These are phyloP conservation scores for Dione vanillae DNA, from an alignment of 2,888 invertebrate species.

Conservation along the genomic window DNA sequence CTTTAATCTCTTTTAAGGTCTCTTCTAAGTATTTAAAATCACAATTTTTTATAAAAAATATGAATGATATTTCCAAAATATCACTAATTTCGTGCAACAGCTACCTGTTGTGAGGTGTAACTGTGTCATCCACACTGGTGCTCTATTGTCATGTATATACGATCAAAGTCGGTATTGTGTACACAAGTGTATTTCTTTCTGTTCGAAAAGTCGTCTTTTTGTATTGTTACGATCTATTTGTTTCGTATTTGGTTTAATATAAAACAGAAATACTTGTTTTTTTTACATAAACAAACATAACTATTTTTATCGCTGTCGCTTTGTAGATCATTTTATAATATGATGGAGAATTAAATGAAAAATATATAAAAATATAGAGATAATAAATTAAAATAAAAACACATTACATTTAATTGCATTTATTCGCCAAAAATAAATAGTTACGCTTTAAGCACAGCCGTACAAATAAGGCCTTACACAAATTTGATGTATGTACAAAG, in stretches of 20 bases:
- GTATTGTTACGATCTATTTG: constrained; percentile 50
- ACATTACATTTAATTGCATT: constrained; percentile 17
- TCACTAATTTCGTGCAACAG: constrained; percentile 44
- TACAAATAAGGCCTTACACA: constrained; percentile 40
- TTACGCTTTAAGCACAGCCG: constrained; percentile 65
- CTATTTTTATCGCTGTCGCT: not conserved
- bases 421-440: constrained; percentile 49
- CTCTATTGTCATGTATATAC: constrained; percentile 81
- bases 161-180: constrained; percentile 78
- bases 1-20: not conserved
- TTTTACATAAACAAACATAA: constrained; percentile 14
- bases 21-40: constrained; percentile 4
- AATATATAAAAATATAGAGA: not conserved
- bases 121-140: constrained; percentile 74
- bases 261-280: constrained; percentile 10
- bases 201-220: constrained; percentile 51
- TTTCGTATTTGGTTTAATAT: constrained; percentile 45
- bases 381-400: constrained; percentile 5
- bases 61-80: constrained; percentile 29
- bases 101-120: constrained; percentile 63
- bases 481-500: not conserved
- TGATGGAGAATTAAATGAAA: not conserved
- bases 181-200: constrained; percentile 70
- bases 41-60: not conserved
- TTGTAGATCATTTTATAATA: not conserved